A percentile compares a stretch with the other conserved stretches of the same genome.
These are phyloP conservation scores for Agonopterix arenella DNA, from an alignment of 2,888 invertebrate species.

Conservation along the genomic window DNA sequence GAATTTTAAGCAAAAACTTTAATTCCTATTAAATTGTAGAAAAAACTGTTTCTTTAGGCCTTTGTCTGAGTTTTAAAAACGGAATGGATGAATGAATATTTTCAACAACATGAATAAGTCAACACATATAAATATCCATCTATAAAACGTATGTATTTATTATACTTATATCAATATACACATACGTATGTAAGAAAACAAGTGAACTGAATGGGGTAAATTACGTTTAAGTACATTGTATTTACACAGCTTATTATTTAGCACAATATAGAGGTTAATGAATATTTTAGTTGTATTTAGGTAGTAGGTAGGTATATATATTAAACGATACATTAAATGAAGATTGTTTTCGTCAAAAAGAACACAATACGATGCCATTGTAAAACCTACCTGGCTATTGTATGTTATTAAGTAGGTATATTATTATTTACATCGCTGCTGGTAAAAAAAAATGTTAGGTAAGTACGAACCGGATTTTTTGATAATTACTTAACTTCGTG, in stretches of 20 bases:
- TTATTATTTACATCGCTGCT: too few relatives aligned
- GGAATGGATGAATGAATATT: neutral
- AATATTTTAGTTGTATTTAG: conserved; percentile 1
- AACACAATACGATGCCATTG: neutral
- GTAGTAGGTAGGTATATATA: neutral
- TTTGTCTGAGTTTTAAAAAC: neutral
- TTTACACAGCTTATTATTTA: conserved; percentile 25
- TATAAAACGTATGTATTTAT: neutral
- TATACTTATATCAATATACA: neutral
- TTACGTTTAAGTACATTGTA: conserved; percentile 6
- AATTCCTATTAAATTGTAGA: too few relatives aligned
- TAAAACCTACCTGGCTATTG: too few relatives aligned
- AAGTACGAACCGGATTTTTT: too few relatives aligned
- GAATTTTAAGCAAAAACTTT: too few relatives aligned
- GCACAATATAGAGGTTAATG: conserved; percentile 13
- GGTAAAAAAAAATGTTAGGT: too few relatives aligned
- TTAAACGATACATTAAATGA: neutral
- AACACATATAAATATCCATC: neutral
- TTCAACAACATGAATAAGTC: neutral
- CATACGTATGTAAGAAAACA: neutral
- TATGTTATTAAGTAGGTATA: too few relatives aligned
- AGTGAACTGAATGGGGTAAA: neutral
- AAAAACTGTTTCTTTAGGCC: too few relatives aligned
- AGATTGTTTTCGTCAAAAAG: neutral
- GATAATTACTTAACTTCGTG: too few relatives aligned